Evolutionary conservation across 2,113 vertebrate species (phyloP), one percentile per base, ranked within the genome.

Genomic region (Mixornis gularis): DNA sequence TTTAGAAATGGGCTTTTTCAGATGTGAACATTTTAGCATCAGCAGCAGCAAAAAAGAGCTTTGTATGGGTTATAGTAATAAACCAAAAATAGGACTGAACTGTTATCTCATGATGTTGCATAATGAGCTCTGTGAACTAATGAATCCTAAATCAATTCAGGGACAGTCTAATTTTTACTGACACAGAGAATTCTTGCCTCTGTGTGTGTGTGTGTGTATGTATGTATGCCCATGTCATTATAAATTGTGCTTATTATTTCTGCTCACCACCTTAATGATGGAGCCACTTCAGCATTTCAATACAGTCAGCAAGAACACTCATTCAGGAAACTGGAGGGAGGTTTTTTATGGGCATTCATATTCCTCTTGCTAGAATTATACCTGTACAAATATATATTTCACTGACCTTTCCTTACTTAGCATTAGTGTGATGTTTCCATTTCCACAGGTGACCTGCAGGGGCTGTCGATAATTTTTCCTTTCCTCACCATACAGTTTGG

Each of bases 71-170:
- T 89, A 64, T 56, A 59, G 15, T 56, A 58, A 25, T 44, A 65
- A 83, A 74, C 59, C 51, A 55, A 74, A 71, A 85, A 48, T 15
- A 87, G 69, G 30, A 15, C 48, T 82, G 87, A 78, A 77, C 27
- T 89, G 26, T 87, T 79, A 85, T 36, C 44, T 87, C 69, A 77
- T 72, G 72, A 76, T n/a, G 73, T 51, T 52, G 79, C 72, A 83
- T 63, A 93, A 91, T 30, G 73, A 94, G 49, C 52, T 74, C 90
- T 89, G 92, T 88, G 91, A 93, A 86, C 86, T 92, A 96, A 95
- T 92, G 87, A 94, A 95, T 93, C 90, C 58, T 90, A 81, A 89
- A 87, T 83, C 62, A 72, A 2, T 60, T 60, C 4, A 3, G 25
- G 20, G 10, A 6, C 41, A 72, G 21, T 34, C 58, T 65, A 71